phyloP scores from a whole-genome alignment of 2,888 invertebrate genomes.

The Salpingus planirostris region DNA sequence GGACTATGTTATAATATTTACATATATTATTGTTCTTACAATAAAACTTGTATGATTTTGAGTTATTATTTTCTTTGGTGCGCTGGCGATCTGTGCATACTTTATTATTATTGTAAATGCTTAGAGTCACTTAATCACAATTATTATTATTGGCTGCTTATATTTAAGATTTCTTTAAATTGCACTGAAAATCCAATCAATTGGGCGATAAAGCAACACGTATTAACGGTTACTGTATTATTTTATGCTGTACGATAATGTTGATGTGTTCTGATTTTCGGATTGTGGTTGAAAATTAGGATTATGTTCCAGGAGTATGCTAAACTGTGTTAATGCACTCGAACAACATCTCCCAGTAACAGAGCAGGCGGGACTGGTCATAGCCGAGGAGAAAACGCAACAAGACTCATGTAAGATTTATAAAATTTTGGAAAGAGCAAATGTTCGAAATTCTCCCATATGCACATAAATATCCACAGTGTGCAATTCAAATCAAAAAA shows the following conservation, averaged over 20 bases:
- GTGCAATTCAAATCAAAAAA: slow-evolving; percentile 6
- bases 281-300: slow-evolving; percentile 14
- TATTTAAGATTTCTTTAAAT: slow-evolving; percentile 7
- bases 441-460: too few relatives aligned
- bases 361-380: slow-evolving; percentile 69
- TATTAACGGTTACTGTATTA: too few relatives aligned
- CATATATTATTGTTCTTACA: too few relatives aligned
- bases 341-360: slow-evolving; percentile 78
- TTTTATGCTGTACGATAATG: too few relatives aligned
- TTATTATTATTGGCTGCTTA: slow-evolving; percentile 16
- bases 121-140: slow-evolving; percentile 6
- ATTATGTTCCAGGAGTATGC: slow-evolving; percentile 74
- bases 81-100: neutral
- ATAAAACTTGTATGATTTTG: too few relatives aligned
- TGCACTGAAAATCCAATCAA: slow-evolving; percentile 1
- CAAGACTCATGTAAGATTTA: slow-evolving; percentile 68
- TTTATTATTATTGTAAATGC: neutral
- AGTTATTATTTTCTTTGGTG: too few relatives aligned
- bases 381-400: slow-evolving; percentile 69
- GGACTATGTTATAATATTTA: too few relatives aligned
- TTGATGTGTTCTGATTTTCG: too few relatives aligned
- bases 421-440: too few relatives aligned
- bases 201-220: too few relatives aligned
- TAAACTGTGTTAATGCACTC: slow-evolving; percentile 90
- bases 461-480: slow-evolving; percentile 8